phyloP scores from a whole-genome alignment of 2,113 vertebrate genomes.

The Dromaius novaehollandiae region DNA sequence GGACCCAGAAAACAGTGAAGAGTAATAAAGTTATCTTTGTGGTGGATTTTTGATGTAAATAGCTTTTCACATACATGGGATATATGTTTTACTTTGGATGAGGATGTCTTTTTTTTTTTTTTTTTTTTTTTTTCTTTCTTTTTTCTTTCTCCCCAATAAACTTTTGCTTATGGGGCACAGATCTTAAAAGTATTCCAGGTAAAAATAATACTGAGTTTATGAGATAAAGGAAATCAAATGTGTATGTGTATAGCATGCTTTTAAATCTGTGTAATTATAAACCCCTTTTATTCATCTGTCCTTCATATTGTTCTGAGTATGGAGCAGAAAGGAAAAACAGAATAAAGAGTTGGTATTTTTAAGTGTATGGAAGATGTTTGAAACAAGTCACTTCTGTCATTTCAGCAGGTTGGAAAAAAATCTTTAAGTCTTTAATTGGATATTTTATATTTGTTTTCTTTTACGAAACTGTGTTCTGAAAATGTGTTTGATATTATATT shows the following conservation, averaged over 20 bases:
- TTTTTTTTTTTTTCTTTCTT: not conserved
- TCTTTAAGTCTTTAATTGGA: not conserved
- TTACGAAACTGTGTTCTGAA: not conserved
- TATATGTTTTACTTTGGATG: not conserved
- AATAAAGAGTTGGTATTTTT: not conserved
- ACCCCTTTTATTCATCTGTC: not conserved
- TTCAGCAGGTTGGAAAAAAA: not conserved
- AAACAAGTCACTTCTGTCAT: not conserved
- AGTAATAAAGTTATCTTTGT: not conserved
- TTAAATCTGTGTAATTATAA: not conserved
- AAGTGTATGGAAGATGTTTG: not conserved
- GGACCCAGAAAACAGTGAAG: not conserved
- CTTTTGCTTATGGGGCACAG: not conserved
- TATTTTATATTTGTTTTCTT: not conserved
- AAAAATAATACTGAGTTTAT: not conserved
- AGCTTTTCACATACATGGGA: not conserved
- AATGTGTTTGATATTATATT: fast-evolving
- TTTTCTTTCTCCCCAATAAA: not conserved
- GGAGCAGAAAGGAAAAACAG: not conserved
- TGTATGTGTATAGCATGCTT: not conserved
- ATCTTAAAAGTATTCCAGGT: not conserved
- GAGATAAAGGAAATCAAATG: not conserved
- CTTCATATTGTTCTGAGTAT: not conserved
- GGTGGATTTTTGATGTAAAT: not conserved
- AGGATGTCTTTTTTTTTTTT: not conserved